Conservation (phyloP, 2,113 vertebrate genomes). For the Theropithecus gelada region DNA sequence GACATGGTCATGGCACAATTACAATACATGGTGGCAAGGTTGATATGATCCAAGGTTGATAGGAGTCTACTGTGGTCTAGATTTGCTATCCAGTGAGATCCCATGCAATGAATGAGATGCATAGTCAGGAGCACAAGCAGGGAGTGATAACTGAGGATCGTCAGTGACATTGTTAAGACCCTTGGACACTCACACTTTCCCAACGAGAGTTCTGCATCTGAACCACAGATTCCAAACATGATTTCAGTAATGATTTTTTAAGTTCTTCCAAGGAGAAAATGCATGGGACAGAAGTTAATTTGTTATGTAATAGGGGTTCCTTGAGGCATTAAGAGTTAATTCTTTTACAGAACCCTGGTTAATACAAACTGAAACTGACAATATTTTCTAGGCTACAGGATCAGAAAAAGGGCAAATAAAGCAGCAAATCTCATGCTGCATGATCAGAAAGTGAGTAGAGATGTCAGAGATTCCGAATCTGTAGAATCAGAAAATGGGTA, state of each 20-base stretch:
- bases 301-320: neutral
- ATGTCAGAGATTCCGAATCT: neutral
- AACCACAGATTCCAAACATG: neutral
- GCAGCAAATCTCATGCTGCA: neutral
- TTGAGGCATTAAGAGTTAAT: neutral
- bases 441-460: neutral
- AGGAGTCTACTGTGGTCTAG: neutral
- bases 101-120: neutral
- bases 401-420: neutral
- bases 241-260: neutral
- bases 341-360: neutral
- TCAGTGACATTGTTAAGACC: neutral
- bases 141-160: neutral
- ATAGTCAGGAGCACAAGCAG: neutral
- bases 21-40: neutral
- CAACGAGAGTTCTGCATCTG: neutral
- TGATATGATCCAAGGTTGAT: neutral
- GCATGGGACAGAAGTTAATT: neutral
- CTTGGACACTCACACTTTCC: rapidly evolving
- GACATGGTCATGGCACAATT: rapidly evolving
- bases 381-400: neutral
- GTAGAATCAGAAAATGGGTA: neutral
- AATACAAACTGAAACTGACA: neutral
- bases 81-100: neutral
- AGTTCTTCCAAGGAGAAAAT: neutral